Percentiles rank a stretch among this genome's conserved stretches.
Conservation (phyloP, 2,797 vertebrate genomes). For the Falco rusticolus region DNA sequence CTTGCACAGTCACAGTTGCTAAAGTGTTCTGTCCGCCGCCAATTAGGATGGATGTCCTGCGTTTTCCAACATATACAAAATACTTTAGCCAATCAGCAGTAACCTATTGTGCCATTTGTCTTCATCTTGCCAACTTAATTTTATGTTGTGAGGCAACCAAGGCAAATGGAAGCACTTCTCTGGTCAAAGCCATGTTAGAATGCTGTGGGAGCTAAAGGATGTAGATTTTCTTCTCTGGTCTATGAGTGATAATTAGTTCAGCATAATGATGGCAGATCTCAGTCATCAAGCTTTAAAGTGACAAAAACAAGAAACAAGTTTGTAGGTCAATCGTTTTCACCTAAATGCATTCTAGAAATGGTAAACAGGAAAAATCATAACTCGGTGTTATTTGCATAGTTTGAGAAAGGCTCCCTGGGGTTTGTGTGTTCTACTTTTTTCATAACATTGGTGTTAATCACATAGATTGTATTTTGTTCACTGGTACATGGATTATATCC, state of each 20-base stretch:
- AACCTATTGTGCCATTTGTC: constrained; percentile 47
- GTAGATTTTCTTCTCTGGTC: not conserved
- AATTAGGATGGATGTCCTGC: constrained; percentile 64
- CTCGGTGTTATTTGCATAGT: not conserved
- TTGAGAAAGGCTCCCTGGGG: not conserved
- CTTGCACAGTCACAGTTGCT: constrained; percentile 32
- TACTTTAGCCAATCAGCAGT: constrained; percentile 67
- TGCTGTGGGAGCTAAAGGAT: not conserved
- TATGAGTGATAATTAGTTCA: not conserved
- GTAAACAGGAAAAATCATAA: not conserved
- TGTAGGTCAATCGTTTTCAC: not conserved
- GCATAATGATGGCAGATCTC: not conserved
- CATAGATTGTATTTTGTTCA: not conserved
- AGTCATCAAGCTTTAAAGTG: not conserved
- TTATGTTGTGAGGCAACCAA: not conserved
- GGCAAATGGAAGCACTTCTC: constrained; percentile 10
- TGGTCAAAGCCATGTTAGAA: not conserved
- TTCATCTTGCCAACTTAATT: constrained; percentile 58
- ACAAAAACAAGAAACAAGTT: not conserved
- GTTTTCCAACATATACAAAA: constrained; percentile 59
- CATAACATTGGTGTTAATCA: not conserved
- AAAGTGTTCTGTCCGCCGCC: constrained; percentile 40
- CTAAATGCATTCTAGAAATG: not conserved
- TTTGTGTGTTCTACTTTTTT: not conserved
- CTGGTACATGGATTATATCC: not conserved